These are phyloP conservation scores for Cyprinus carpio DNA, from an alignment of 2,113 vertebrate species.

Conservation along the genomic window DNA sequence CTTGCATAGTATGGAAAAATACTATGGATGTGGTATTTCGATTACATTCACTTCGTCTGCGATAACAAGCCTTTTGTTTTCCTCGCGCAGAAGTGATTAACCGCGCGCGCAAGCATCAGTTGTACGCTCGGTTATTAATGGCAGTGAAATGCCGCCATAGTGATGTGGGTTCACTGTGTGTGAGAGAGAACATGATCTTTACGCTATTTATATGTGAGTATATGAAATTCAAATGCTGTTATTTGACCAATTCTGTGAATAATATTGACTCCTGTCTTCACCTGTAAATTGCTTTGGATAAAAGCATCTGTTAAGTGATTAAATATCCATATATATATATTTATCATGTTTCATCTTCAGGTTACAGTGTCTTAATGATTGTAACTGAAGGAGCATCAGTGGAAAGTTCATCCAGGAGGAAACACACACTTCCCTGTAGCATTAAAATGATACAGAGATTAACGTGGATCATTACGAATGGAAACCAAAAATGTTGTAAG, in stretches of 20 bases:
- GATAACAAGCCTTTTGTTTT: too few relatives aligned
- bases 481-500: background rate
- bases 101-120: too few relatives aligned
- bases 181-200: background rate
- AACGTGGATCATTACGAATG: background rate
- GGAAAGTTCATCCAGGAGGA: background rate
- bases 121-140: too few relatives aligned
- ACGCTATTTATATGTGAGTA: background rate
- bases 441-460: background rate
- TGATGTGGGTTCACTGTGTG: background rate
- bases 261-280: background rate
- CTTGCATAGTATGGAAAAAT: too few relatives aligned
- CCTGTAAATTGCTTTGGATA: background rate
- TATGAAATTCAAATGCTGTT: background rate
- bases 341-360: background rate
- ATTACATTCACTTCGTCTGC: too few relatives aligned
- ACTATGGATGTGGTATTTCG: too few relatives aligned
- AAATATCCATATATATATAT: background rate
- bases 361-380: background rate
- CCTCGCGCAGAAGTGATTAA: too few relatives aligned
- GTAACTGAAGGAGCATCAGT: background rate
- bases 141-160: too few relatives aligned
- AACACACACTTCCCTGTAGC: background rate
- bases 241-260: background rate
- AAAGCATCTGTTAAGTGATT: background rate